Evolutionary conservation across 2,113 vertebrate species (phyloP), one percentile per base, ranked within the genome.

Genomic region (Sorex fumeus): DNA sequence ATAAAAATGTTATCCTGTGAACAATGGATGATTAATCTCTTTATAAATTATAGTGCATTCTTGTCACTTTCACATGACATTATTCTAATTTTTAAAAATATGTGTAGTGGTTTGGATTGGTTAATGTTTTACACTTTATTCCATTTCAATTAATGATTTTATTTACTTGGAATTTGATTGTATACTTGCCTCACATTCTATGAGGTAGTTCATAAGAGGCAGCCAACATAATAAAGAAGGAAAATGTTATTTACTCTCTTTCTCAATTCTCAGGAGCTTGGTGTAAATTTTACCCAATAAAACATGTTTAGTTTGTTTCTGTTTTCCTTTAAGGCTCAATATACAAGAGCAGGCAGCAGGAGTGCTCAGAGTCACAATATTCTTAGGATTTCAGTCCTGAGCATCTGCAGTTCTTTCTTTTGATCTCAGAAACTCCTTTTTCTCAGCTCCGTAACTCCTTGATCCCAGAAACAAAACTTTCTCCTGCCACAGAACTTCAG

Each of bases 371-470:
- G 95, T 57, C 28, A 23, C 90, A 93, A 74, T 69, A 94, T 87
- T 93, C 94, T 43, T 85, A 47, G 64, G 74, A 25, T 91, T 93
- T 95, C 70, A 87, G 47, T 95, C 45, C 87, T 84, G 57, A 60
- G 74, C 76, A 78, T 74, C 93, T 1, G 40, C 96, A 74, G 97
- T 84, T 93, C 89, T 70, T 76, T 30, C 87, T 66, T 94, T 97
- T 97, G 96, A 97, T 97, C 93, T 91, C 50, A 90, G 93, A 97
- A 96, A 97, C 96, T 94, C 96, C 64, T 77, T 82, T 95, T 0
- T 94, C 93, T 92, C 67, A 53, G 80, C 77, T 77, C 92, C 60
- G 92, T 40, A 95, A 80, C 25, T 66, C 80, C 92, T 93, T 93
- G 88, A 95, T 93, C 88, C 86, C 30, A 28, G 77, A 94, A 90